Conservation (phyloP, 2,113 vertebrate genomes). For the Malurus melanocephalus region DNA sequence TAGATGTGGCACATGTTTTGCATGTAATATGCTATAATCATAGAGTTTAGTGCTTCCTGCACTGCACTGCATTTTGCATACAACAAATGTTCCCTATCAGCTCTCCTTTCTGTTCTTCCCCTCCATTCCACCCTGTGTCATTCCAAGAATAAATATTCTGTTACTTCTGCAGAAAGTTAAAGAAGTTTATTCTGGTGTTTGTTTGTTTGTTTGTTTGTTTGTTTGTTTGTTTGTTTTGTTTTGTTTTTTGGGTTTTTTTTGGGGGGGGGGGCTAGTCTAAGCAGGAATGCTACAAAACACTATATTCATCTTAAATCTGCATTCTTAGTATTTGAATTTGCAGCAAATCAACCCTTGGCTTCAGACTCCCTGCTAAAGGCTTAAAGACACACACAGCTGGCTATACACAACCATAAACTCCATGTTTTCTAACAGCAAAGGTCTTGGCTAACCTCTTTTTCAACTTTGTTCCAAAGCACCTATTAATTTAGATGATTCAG, state of each 20-base stretch:
- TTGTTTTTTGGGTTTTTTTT: neutral
- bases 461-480: constrained; percentile 13
- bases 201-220: too few species aligned
- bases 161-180: neutral
- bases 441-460: constrained; percentile 33
- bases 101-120: neutral
- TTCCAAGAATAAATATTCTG: neutral
- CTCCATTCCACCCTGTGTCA: neutral
- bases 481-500: constrained; percentile 7
- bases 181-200: neutral
- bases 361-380: neutral
- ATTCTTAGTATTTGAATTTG: neutral
- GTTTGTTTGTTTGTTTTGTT: neutral
- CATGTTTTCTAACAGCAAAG: neutral
- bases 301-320: neutral
- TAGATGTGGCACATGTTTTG: neutral
- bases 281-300: neutral
- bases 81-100: neutral
- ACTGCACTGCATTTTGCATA: neutral
- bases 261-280: neutral
- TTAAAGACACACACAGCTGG: neutral
- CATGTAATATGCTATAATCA: accelerated
- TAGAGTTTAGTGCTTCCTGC: neutral
- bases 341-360: constrained; percentile 6
- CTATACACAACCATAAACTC: neutral